These are phyloP conservation scores for Drosophila quadrilineata DNA, from an alignment of 1,140 invertebrate genomes.

Conservation along the genomic window DNA sequence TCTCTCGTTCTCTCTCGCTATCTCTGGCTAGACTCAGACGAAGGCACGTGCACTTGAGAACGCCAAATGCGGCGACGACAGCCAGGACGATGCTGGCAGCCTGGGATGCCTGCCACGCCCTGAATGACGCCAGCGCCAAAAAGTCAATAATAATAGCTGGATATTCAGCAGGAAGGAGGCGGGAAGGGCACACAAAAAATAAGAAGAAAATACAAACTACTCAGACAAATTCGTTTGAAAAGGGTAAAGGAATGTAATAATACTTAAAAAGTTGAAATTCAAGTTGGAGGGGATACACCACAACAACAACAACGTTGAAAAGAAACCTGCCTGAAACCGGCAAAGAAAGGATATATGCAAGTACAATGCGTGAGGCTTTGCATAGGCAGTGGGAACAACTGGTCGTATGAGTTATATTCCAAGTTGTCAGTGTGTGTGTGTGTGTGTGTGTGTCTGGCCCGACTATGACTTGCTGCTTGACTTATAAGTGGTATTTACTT, in stretches of 20 bases:
- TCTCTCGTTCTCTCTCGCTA: too few relatives aligned
- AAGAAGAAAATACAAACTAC: constrained; percentile 46
- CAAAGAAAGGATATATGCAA: neutral
- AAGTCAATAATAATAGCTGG: constrained; percentile 76
- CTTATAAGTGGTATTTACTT: constrained; percentile 78
- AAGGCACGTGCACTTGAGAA: constrained; percentile 72
- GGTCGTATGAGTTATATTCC: constrained; percentile 74
- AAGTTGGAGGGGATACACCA: constrained; percentile 39
- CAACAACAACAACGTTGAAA: constrained; percentile 21
- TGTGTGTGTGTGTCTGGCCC: constrained; percentile 36
- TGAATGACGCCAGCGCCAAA: constrained; percentile 45
- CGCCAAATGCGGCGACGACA: constrained; percentile 1
- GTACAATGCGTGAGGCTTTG: constrained; percentile 13
- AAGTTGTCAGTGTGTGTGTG: constrained; percentile 48
- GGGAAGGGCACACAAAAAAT: neutral
- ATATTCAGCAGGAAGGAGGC: constrained; percentile 29
- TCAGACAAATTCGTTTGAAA: constrained; percentile 78
- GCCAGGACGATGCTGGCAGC: constrained; percentile 45
- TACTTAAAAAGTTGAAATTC: constrained; percentile 78
- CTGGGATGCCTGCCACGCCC: constrained; percentile 26
- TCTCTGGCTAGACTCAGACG: constrained; percentile 37
- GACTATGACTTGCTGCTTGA: constrained; percentile 65
- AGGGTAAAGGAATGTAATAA: constrained; percentile 79
- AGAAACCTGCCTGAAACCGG: neutral
- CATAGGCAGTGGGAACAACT: constrained; percentile 30